Conservation (phyloP, 2,797 vertebrate species). For the Atherinosoma microstoma region DNA sequence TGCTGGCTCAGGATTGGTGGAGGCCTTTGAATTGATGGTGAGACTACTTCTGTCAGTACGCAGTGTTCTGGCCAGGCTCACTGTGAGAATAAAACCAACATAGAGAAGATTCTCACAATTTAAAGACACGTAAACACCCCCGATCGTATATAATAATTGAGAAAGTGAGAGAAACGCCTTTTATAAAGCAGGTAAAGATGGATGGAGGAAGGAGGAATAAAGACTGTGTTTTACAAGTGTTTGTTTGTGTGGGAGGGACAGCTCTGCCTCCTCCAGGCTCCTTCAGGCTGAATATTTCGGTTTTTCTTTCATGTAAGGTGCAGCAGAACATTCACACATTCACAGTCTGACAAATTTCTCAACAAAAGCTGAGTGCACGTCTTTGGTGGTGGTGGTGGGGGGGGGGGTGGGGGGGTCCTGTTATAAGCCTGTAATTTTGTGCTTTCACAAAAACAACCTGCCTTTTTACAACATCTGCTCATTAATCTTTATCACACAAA, state of each 20-base stretch:
- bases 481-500: background rate
- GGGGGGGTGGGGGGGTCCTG: background rate
- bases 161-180: constrained; percentile 24
- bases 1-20: constrained; percentile 77
- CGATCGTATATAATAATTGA: constrained; percentile 12
- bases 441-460: background rate
- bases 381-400: background rate
- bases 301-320: constrained; percentile 36
- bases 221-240: constrained; percentile 57
- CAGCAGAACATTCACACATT: constrained; percentile 21
- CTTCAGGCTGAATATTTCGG: constrained; percentile 48
- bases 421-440: constrained; percentile 3
- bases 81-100: constrained; percentile 29
- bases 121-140: constrained; percentile 21
- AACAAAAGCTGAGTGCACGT: constrained; percentile 7
- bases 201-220: constrained; percentile 35
- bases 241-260: constrained; percentile 71
- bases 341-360: constrained; percentile 15
- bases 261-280: constrained; percentile 68
- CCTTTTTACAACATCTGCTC: background rate
- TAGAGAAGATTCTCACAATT: constrained; percentile 15
- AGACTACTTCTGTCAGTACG: constrained; percentile 76
- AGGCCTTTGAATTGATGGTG: constrained; percentile 74
- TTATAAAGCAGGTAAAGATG: constrained; percentile 22
- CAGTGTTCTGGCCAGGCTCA: constrained; percentile 64